Evolutionary conservation across 2,888 invertebrate genomes (phyloP).

Genomic region (Xanthorhoe designata): DNA sequence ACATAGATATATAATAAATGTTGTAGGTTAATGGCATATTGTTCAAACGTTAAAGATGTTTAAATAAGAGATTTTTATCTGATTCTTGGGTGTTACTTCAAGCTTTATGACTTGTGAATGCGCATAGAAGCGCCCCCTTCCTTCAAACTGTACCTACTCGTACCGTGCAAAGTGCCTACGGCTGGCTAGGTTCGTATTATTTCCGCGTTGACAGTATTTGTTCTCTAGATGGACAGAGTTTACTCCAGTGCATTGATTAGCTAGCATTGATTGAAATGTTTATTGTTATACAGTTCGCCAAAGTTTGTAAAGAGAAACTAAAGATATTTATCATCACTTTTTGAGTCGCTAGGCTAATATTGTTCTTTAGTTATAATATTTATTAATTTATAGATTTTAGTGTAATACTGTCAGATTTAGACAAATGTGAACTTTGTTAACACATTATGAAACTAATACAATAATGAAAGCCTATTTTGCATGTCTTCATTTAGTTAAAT

Average conservation of each 20-base stretch:
- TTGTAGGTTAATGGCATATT: conserved; percentile 34
- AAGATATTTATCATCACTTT: conserved; percentile 74
- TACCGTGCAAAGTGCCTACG: conserved; percentile 32
- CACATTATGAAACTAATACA: conserved; percentile 76
- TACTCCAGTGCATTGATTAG: conserved; percentile 49
- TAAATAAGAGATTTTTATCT: conserved; percentile 22
- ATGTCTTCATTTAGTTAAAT: conserved; percentile 72
- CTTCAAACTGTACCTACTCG: background rate
- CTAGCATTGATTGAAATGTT: conserved; percentile 54
- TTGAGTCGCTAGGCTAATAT: conserved; percentile 68
- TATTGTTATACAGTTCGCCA: conserved; percentile 81
- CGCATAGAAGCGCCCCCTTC: background rate
- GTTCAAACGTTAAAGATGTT: conserved; percentile 22
- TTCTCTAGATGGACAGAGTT: conserved; percentile 44
- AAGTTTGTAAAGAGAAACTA: conserved; percentile 75
- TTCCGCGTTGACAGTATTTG: conserved; percentile 39
- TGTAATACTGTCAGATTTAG: conserved; percentile 47
- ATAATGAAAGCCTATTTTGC: conserved; percentile 82
- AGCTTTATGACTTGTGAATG: conserved; percentile 18
- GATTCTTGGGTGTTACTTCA: conserved; percentile 31
- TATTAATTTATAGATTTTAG: conserved; percentile 56
- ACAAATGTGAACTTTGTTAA: conserved; percentile 61
- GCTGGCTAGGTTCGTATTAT: conserved; percentile 32
- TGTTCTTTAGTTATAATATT: conserved; percentile 59
- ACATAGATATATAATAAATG: conserved; percentile 36